Evolutionary conservation across 2,797 vertebrate genomes (phyloP).

Genomic region (Hybognathus amarus): DNA sequence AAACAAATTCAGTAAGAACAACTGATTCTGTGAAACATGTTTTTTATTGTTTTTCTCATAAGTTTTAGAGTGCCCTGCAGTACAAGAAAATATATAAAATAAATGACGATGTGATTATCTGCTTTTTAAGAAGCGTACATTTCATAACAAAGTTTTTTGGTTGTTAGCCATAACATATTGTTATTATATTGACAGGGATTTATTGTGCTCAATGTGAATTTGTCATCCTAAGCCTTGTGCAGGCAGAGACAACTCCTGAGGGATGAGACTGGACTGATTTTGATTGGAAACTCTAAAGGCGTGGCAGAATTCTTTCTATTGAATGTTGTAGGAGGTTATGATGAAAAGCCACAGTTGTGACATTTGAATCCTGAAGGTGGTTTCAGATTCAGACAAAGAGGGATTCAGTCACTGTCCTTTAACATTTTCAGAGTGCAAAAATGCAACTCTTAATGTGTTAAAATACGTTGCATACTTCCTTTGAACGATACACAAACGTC

Average conservation of each 20-base stretch:
- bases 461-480: not conserved
- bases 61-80: constrained; percentile 10
- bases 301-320: constrained; percentile 25
- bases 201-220: constrained; percentile 23
- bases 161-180: constrained; percentile 19
- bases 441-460: not conserved
- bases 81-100: not conserved
- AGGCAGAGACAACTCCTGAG: constrained; percentile 14
- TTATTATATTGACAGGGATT: constrained; percentile 4
- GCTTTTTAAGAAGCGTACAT: not conserved
- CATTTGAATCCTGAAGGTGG: constrained; percentile 26
- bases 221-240: not conserved
- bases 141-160: not conserved
- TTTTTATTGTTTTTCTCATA: not conserved
- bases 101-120: constrained; percentile 9
- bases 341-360: constrained; percentile 26
- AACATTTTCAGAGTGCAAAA: not conserved
- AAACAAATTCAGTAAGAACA: constrained; percentile 10
- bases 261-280: constrained; percentile 27
- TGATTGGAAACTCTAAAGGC: constrained; percentile 13
- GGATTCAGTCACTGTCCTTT: constrained; percentile 23
- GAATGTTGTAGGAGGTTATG: constrained; percentile 27
- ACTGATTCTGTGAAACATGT: not conserved
- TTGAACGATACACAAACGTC: not conserved
- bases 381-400: constrained; percentile 29